A percentile compares a stretch with the other conserved stretches of the same genome.
Evolutionary conservation across 2,113 vertebrate genomes (phyloP).

Genomic region (Formicarius rufipectus): DNA sequence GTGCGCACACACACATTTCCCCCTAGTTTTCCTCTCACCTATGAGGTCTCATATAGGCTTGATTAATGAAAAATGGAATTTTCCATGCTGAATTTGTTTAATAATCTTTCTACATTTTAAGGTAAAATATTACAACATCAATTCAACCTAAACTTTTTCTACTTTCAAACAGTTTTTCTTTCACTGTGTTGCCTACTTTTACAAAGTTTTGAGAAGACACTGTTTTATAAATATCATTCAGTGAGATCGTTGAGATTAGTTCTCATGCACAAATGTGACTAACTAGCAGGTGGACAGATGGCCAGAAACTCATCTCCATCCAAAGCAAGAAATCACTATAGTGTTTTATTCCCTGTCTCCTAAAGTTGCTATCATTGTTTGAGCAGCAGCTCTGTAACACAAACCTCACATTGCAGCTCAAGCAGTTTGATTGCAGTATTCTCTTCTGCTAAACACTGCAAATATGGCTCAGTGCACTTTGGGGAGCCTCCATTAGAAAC

Average conservation of each 20-base stretch:
- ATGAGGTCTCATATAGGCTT: background rate
- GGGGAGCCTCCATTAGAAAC: background rate
- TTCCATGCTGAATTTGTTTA: background rate
- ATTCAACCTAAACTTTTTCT: background rate
- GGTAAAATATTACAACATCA: background rate
- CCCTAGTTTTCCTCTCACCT: background rate
- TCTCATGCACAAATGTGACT: background rate
- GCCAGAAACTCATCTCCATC: background rate
- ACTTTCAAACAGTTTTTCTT: background rate
- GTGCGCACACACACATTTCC: background rate
- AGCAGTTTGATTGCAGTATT: background rate
- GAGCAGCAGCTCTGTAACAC: background rate
- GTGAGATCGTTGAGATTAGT: background rate
- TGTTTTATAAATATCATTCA: background rate
- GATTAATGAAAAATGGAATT: background rate
- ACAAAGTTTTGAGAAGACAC: background rate
- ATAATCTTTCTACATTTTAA: background rate
- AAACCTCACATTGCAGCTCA: background rate
- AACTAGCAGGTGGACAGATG: background rate
- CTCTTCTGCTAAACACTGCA: background rate
- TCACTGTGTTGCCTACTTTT: background rate
- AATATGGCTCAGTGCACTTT: background rate
- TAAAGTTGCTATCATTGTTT: background rate
- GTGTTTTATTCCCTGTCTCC: background rate
- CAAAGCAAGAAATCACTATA: background rate